Evolutionary conservation across 2,797 vertebrate species (phyloP), one percentile per base, ranked within the genome.

Genomic region (Halcyon badia): DNA sequence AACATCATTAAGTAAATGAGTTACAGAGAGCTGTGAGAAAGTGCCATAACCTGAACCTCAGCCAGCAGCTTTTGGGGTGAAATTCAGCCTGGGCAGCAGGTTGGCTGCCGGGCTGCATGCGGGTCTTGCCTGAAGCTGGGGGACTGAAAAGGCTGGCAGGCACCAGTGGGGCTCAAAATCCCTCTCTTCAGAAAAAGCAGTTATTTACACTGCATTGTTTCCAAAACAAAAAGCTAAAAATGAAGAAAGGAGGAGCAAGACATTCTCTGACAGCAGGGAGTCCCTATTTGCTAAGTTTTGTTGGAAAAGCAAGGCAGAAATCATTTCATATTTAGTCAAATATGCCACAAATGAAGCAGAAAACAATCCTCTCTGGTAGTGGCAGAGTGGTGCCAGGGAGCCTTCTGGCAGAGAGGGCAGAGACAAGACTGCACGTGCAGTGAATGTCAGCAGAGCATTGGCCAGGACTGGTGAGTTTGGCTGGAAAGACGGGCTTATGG

Each of bases 1-100:
- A 94, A 92, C 80, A 91, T 91, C 91, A 97, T 95, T 95, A 96
- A 89, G 84, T 94, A 92, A 96, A 93, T 90, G 91, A 96, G 72
- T 94, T 96, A 78, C 79, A 91, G 87, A 92, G 87, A 49, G 72
- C 84, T 94, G 65, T 91, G 95, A 94, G 89, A 94, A 94, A 65
- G 79, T 94, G 82, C 82, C 81, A 56, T 71, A 91, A 72, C 58
- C 89, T 86, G 69, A 91, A 77, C 65, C 49, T 81, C 65, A 83
- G 87, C 92, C 94, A 92, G 78, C 68, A 81, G 71, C 71, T 92
- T 89, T 92, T 42, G 76, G 87, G 89, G 72, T 77, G 84, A 94
- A 87, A 87, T 83, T 92, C 79, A 75, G 84, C 64, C 64, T 5
- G 72, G 72, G 87, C 72, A 75, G 57, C 12, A 58, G 84, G 92